phyloP scores from a whole-genome alignment of 2,888 invertebrate genomes.

The Zaprionus bogoriensis region DNA sequence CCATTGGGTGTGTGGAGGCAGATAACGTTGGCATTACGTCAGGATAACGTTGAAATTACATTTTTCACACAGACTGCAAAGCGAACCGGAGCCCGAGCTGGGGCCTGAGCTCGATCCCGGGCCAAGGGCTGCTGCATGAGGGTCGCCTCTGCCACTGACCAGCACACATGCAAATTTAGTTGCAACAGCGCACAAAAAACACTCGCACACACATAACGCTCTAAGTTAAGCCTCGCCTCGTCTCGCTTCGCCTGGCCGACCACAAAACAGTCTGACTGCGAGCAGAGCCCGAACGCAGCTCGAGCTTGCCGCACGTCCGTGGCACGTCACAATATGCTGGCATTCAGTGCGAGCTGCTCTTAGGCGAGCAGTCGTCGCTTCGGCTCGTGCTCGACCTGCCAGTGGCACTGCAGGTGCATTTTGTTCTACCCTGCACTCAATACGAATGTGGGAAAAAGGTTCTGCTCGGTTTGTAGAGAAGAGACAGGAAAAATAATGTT shows the following conservation, averaged over 20 bases:
- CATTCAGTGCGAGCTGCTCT: background rate
- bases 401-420: slow-evolving; percentile 19
- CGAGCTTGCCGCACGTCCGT: slow-evolving; percentile 2
- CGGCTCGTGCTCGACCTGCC: too few species aligned
- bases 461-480: too few species aligned
- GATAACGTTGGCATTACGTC: slow-evolving; percentile 75
- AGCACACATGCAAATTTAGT: slow-evolving; percentile 65
- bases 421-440: too few species aligned
- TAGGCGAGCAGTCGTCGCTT: too few species aligned
- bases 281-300: slow-evolving; percentile 2
- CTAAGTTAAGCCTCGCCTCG: slow-evolving; percentile 55
- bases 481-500: too few species aligned
- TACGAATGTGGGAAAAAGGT: too few species aligned
- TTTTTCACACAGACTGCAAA: slow-evolving; percentile 66
- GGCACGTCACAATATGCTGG: slow-evolving; percentile 42
- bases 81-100: background rate
- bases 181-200: slow-evolving; percentile 22
- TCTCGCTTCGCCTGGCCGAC: slow-evolving; percentile 39
- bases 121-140: background rate
- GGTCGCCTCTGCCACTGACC: slow-evolving; percentile 51
- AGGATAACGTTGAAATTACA: slow-evolving; percentile 76
- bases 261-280: slow-evolving; percentile 24
- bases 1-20: slow-evolving; percentile 52
- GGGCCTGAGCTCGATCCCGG: too few species aligned
- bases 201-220: slow-evolving; percentile 28